phyloP scores from a whole-genome alignment of 2,888 invertebrate species.

The Hypomecis punctinalis region DNA sequence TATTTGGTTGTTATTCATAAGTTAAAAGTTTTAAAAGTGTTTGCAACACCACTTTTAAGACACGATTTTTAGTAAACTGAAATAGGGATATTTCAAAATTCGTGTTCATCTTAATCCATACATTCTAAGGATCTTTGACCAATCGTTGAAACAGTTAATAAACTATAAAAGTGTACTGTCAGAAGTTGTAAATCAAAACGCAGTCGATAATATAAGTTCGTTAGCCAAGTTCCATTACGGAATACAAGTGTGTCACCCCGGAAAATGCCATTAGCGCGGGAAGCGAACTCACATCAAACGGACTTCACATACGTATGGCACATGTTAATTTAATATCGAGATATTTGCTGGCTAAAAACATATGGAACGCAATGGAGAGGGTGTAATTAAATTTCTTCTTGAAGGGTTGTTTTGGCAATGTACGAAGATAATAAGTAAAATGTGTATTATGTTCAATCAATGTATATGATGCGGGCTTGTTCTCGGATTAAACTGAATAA shows the following conservation, averaged over 20 bases:
- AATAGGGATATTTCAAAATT: no score
- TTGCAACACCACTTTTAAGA: no score
- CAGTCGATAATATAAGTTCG: slow-evolving; percentile 28
- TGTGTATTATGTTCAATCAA: background rate
- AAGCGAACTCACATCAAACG: slow-evolving; percentile 77
- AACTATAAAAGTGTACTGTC: slow-evolving; percentile 9
- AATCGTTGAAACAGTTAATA: background rate
- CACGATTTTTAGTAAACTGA: no score
- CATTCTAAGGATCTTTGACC: no score
- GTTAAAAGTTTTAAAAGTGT: no score
- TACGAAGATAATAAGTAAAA: background rate
- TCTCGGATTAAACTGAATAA: no score
- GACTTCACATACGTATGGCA: slow-evolving; percentile 72
- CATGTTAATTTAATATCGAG: slow-evolving; percentile 78
- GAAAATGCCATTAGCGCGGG: slow-evolving; percentile 80
- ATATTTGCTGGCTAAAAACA: slow-evolving; percentile 77
- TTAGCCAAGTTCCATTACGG: slow-evolving; percentile 40
- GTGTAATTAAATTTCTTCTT: slow-evolving; percentile 71
- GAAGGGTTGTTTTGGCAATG: slow-evolving; percentile 57
- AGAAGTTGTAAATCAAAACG: slow-evolving; percentile 20
- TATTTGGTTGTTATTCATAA: no score
- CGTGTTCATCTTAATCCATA: no score
- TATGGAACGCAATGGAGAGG: slow-evolving; percentile 65
- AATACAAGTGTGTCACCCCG: slow-evolving; percentile 63
- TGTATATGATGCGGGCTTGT: background rate